phyloP scores from a whole-genome alignment of 2,113 vertebrate genomes.

The Mola mola region DNA sequence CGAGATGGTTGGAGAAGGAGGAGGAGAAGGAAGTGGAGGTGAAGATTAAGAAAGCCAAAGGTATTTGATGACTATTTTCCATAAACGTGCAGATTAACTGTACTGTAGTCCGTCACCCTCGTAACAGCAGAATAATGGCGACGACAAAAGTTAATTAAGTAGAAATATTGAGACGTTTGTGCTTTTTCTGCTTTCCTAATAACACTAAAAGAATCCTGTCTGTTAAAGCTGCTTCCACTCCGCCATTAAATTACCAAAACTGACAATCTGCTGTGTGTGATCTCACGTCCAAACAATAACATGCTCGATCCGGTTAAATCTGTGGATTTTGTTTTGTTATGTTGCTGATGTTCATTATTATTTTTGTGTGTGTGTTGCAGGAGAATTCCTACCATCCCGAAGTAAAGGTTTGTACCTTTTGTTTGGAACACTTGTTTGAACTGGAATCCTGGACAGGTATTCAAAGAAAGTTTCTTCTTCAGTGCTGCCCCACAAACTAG shows the following conservation, averaged over 20 bases:
- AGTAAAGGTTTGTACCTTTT: slow-evolving; percentile 75
- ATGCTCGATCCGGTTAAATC: background rate
- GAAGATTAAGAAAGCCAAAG: slow-evolving; percentile 65
- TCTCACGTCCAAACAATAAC: background rate
- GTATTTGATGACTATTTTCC: slow-evolving; percentile 40
- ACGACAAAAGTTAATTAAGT: too few relatives aligned
- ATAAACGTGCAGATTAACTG: too few relatives aligned
- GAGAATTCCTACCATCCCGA: slow-evolving; percentile 80
- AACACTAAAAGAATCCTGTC: too few relatives aligned
- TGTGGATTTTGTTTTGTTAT: background rate
- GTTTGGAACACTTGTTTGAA: background rate
- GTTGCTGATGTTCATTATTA: background rate
- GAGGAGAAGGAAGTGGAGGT: slow-evolving; percentile 45
- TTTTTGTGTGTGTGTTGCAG: slow-evolving; percentile 49
- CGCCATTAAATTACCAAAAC: background rate
- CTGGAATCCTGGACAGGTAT: too few relatives aligned
- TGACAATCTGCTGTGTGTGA: background rate
- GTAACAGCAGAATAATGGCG: slow-evolving; percentile 21
- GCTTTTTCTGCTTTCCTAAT: background rate
- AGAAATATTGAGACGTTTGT: too few relatives aligned
- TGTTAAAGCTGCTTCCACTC: background rate
- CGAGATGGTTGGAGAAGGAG: slow-evolving; percentile 65
- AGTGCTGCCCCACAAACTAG: too few relatives aligned
- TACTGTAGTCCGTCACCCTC: too few relatives aligned
- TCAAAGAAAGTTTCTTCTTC: too few relatives aligned